phyloP scores from a whole-genome alignment of 2,888 invertebrate species.

The Biston stratarius region DNA sequence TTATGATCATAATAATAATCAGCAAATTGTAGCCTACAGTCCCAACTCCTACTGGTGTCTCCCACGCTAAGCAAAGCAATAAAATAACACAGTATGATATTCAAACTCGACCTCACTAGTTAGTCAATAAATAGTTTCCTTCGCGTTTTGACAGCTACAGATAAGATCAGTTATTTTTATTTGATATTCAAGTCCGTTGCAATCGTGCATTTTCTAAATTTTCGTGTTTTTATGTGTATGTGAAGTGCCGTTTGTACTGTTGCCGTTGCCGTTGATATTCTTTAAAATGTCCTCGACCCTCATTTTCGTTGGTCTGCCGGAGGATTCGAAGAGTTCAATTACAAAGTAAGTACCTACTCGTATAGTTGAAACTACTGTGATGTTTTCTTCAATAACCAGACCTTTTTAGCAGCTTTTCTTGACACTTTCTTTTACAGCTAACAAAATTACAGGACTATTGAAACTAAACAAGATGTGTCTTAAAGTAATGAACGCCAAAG shows the following conservation, averaged over 20 bases:
- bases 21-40: constrained; percentile 30
- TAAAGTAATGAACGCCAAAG: no score
- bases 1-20: constrained; percentile 60
- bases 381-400: not conserved
- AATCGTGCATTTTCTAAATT: constrained; percentile 43
- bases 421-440: no score
- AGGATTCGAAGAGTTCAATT: constrained; percentile 88
- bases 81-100: constrained; percentile 70
- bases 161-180: not conserved
- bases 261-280: not conserved
- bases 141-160: constrained; percentile 27
- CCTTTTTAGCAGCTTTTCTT: no score
- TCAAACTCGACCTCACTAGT: constrained; percentile 67
- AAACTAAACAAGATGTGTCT: no score
- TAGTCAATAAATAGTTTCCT: constrained; percentile 46
- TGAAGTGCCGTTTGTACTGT: constrained; percentile 47
- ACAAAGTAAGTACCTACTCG: constrained; percentile 72
- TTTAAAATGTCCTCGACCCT: constrained; percentile 88
- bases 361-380: not conserved
- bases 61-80: constrained; percentile 68
- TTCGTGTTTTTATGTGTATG: constrained; percentile 51
- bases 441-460: no score
- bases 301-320: constrained; percentile 86
- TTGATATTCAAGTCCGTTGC: constrained; percentile 43
- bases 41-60: constrained; percentile 67